Conservation (phyloP, 2,113 vertebrate genomes). For the Capreolus pygargus region DNA sequence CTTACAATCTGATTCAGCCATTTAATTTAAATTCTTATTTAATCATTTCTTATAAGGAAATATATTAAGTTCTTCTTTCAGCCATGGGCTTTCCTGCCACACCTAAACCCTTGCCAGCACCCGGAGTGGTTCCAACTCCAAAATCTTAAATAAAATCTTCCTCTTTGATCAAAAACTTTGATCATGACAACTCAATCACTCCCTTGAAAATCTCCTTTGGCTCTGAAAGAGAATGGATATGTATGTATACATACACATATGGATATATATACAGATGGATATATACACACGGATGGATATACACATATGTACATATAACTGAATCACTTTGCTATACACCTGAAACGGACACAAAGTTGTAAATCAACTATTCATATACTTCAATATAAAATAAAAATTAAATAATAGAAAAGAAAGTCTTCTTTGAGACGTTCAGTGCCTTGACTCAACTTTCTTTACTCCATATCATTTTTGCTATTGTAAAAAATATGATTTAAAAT, state of each 20-base stretch:
- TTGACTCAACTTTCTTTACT: neutral
- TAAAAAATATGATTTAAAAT: neutral
- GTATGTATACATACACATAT: neutral
- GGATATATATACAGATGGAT: neutral
- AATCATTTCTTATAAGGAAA: neutral
- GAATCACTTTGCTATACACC: neutral
- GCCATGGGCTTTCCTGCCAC: neutral
- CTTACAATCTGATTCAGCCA: neutral
- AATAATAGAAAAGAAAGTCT: neutral
- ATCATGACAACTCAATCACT: neutral
- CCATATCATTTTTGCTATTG: neutral
- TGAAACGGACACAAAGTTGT: neutral
- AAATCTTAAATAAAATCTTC: neutral
- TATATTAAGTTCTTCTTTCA: neutral
- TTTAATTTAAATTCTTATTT: neutral
- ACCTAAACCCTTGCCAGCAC: neutral
- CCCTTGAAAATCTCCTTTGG: neutral
- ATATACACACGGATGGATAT: no score
- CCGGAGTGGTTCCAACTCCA: neutral
- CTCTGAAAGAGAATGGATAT: neutral
- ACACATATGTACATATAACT: fast-evolving
- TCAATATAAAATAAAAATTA: neutral
- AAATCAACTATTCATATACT: neutral
- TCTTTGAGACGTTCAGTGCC: neutral
- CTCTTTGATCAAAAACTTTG: neutral